phyloP scores from a whole-genome alignment of 2,113 vertebrate genomes.

The Oncorhynchus tshawytscha region DNA sequence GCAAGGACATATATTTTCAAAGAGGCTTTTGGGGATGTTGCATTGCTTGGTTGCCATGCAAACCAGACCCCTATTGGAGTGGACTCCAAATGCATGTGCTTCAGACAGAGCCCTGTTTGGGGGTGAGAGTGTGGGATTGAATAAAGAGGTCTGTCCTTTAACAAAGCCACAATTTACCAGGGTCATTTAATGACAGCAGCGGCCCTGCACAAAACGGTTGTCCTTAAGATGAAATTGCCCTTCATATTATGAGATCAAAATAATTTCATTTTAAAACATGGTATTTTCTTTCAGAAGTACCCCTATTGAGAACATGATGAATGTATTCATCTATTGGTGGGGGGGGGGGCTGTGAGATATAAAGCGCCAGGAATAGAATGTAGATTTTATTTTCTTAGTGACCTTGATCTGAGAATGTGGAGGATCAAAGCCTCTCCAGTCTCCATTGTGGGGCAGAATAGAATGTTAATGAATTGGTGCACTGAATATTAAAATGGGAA shows the following conservation, averaged over 20 bases:
- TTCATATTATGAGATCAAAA: constrained; percentile 62
- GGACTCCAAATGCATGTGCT: constrained; percentile 25
- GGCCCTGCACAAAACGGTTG: constrained; percentile 19
- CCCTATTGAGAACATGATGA: constrained; percentile 64
- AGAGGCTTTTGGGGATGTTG: constrained; percentile 47
- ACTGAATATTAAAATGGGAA: constrained; percentile 72
- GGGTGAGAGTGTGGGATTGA: constrained; percentile 14
- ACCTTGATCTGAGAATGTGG: constrained; percentile 73
- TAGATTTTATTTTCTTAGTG: constrained; percentile 77
- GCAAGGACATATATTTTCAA: constrained; percentile 50
- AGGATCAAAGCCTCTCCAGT: constrained; percentile 74
- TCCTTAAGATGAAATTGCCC: constrained; percentile 62
- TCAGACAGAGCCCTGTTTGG: constrained; percentile 25
- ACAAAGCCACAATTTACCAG: constrained; percentile 51
- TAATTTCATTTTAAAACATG: constrained; percentile 60
- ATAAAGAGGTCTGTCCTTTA: constrained; percentile 44
- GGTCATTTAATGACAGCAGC: constrained; percentile 19
- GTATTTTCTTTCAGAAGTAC: constrained; percentile 62
- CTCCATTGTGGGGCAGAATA: constrained; percentile 68
- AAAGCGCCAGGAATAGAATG: constrained; percentile 57
- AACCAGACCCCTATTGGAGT: not conserved
- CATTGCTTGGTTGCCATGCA: constrained; percentile 45
- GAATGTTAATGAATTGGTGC: constrained; percentile 78
- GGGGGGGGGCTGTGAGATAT: constrained; percentile 19
- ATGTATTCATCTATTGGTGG: constrained; percentile 53